Evolutionary conservation across 2,797 vertebrate genomes (phyloP).

Genomic region (Cryptoprocta ferox): DNA sequence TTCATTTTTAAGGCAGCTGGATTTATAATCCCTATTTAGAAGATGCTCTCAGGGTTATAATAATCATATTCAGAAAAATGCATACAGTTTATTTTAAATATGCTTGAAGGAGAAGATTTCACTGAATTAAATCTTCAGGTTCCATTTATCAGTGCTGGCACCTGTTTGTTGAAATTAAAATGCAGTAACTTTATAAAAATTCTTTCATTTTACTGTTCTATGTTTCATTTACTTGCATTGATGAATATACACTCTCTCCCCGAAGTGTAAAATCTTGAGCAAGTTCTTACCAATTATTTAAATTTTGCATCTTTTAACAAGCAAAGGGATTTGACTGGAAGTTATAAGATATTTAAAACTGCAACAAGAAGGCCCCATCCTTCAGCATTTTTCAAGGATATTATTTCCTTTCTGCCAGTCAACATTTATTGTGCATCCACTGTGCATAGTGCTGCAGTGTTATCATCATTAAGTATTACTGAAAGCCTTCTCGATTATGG

Average conservation of each 20-base stretch:
- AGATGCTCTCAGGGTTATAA: conserved; percentile 50
- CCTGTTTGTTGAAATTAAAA: conserved; percentile 67
- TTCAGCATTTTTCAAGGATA: conserved; percentile 19
- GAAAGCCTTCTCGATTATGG: neutral
- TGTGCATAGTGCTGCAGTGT: neutral
- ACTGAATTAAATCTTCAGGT: conserved; percentile 23
- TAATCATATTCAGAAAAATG: conserved; percentile 66
- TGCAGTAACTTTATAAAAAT: conserved; percentile 58
- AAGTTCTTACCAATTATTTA: neutral
- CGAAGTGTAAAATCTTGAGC: conserved; percentile 45
- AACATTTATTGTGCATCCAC: neutral
- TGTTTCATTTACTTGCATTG: conserved; percentile 48
- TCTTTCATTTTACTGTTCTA: conserved; percentile 31
- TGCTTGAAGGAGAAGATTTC: conserved; percentile 56
- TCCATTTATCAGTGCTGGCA: conserved; percentile 67
- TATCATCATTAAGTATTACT: neutral
- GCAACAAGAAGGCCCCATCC: neutral
- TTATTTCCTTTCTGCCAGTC: neutral
- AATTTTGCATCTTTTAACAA: conserved; percentile 60
- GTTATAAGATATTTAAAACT: conserved; percentile 48
- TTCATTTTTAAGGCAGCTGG: conserved; percentile 58
- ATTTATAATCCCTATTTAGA: conserved; percentile 70
- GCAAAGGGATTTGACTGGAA: conserved; percentile 49
- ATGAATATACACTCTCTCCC: neutral
- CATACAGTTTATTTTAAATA: conserved; percentile 71